phyloP scores from a whole-genome alignment of 2,888 invertebrate genomes.

The Oscheius onirici region DNA sequence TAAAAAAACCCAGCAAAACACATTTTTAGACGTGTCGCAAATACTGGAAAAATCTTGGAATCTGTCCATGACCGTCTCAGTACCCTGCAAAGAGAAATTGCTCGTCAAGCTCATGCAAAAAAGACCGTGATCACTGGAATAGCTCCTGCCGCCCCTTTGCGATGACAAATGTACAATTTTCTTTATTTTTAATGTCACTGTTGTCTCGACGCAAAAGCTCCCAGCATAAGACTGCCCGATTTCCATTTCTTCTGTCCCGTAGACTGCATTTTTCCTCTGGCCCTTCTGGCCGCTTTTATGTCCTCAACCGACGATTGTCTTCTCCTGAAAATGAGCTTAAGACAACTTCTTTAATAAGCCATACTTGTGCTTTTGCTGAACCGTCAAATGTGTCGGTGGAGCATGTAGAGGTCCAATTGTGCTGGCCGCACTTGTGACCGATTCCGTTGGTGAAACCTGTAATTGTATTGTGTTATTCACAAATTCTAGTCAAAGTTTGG shows the following conservation, averaged over 20 bases:
- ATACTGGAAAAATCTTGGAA: constrained; percentile 37
- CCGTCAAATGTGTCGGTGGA: constrained; percentile 23
- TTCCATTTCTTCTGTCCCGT: constrained; percentile 60
- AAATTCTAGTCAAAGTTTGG: constrained; percentile 8
- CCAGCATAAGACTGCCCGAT: constrained; percentile 63
- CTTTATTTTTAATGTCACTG: neutral
- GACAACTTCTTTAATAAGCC: neutral
- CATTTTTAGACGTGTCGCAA: constrained; percentile 28
- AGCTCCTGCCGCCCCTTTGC: constrained; percentile 34
- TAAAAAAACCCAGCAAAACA: neutral
- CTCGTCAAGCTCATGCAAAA: constrained; percentile 51
- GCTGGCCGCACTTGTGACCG: constrained; percentile 7
- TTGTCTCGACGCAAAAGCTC: constrained; percentile 46
- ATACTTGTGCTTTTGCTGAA: constrained; percentile 14
- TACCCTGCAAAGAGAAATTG: constrained; percentile 58
- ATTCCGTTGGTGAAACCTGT: constrained; percentile 28
- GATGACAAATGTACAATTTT: constrained; percentile 3
- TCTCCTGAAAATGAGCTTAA: constrained; percentile 7
- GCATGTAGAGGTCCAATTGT: constrained; percentile 16
- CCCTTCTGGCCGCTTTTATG: constrained; percentile 49
- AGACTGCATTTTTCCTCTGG: constrained; percentile 40
- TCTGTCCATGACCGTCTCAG: constrained; percentile 56
- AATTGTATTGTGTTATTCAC: neutral
- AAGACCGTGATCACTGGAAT: constrained; percentile 32
- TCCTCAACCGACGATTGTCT: constrained; percentile 56